These are phyloP conservation scores for Heliconius eleuchia DNA, from an alignment of 1,140 invertebrate genomes.

Conservation along the genomic window DNA sequence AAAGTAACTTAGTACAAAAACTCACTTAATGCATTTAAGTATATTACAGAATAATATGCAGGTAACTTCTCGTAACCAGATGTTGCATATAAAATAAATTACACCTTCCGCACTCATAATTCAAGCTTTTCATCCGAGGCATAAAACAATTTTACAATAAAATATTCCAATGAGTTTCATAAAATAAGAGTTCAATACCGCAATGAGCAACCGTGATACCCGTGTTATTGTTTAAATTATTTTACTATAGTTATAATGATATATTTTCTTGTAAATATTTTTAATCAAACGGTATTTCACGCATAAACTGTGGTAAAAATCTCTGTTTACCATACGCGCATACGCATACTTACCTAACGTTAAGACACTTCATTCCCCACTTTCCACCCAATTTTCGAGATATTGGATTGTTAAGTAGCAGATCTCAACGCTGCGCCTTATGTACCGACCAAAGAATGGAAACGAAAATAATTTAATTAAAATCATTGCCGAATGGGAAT, in stretches of 20 bases:
- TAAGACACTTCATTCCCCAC: no score
- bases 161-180: background rate
- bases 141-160: conserved; percentile 1
- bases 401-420: no score
- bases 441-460: no score
- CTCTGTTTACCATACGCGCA: no score
- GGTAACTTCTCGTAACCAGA: background rate
- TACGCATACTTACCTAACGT: no score
- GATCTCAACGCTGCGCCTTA: no score
- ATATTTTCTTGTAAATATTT: no score
- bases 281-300: no score
- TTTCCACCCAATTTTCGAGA: no score
- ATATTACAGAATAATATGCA: background rate
- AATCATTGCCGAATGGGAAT: no score
- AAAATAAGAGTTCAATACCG: background rate
- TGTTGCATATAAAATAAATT: conserved; percentile 4
- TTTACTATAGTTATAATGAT: background rate
- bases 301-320: no score
- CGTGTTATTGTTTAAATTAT: background rate
- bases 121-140: background rate
- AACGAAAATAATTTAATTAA: no score
- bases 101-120: background rate
- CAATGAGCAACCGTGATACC: background rate
- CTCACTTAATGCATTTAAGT: background rate
- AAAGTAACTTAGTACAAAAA: background rate